Evolutionary conservation across 2,113 vertebrate species (phyloP), one percentile per base, ranked within the genome.

Genomic region (Ardeotis arabs): DNA sequence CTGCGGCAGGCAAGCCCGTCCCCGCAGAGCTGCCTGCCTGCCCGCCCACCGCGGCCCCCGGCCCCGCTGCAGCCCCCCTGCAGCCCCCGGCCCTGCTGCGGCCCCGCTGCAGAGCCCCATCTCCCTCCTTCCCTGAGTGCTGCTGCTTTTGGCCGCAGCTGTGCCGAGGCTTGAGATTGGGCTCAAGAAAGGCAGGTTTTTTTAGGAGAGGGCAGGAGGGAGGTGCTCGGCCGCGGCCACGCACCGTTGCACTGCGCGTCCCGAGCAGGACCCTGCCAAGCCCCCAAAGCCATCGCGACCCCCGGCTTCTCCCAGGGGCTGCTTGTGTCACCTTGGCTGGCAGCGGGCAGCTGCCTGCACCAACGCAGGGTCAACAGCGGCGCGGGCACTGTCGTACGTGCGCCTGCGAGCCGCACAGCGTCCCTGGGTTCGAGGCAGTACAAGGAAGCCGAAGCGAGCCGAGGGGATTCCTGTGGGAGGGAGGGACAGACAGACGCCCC

Each of bases 1-100:
- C 93, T 95, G 95, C 93, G 67, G 95, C 95, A 95, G 94, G 88
- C 18, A 50, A 91, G 93, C 88, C 85, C 58, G 14, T 95, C 91
- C 93, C 91, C 15, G 73, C 20, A 21, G 90, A 93, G 95, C 90
- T 15, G 10, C 80, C 82, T 58, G 83, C 88, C 90, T 64, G 68
- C 95, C 91, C 82, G 47, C 47, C 47, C 21, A 21, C 47, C 20
- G 47, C 47, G 47, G 47, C 47, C 47, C 20, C 45, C 64, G 45
- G 88, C 87, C 90, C 53, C 24, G 52, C 89, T 58, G 89, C 6
- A 7, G 72, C 23, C 58, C 69, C 50, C 15, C 35, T 39, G 60
- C n/a, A 17, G 47, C 37, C 80, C 16, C 62, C 45, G 24, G 82
- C 50, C 16, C 45, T 18, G 19, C 16, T 47, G 45, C 47, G 20